These are phyloP conservation scores for Rhagoletis zephyria DNA, from an alignment of 1,140 invertebrate genomes.

Conservation along the genomic window DNA sequence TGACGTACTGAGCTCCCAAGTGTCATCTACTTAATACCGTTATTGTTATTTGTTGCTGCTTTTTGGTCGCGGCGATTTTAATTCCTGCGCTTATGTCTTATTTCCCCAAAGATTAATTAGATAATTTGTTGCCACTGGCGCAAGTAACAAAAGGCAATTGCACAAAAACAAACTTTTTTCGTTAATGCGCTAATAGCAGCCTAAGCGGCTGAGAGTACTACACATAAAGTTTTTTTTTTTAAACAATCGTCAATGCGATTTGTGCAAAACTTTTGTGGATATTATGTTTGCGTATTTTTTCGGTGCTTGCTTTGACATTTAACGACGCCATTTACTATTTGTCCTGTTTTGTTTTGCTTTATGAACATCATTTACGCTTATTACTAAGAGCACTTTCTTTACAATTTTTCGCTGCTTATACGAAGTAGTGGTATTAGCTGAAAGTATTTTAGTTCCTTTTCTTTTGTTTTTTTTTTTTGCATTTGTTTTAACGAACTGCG, in stretches of 20 bases:
- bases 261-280: slow-evolving; percentile 15
- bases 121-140: slow-evolving; percentile 44
- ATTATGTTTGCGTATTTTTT: background rate
- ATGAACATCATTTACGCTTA: background rate
- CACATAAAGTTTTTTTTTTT: background rate
- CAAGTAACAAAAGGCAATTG: slow-evolving; percentile 34
- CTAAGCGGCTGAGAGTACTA: background rate
- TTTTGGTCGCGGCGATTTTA: background rate
- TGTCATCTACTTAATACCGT: background rate
- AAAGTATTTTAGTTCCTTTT: too few species aligned
- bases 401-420: too few species aligned
- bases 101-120: slow-evolving; percentile 52
- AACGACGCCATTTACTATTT: background rate
- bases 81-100: slow-evolving; percentile 22
- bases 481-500: background rate
- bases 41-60: background rate
- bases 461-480: background rate
- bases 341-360: background rate
- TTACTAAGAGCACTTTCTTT: background rate
- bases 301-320: slow-evolving; percentile 5
- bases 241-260: background rate
- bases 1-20: slow-evolving; percentile 21
- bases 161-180: background rate
- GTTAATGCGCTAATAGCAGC: slow-evolving; percentile 7
- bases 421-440: too few species aligned